Percentiles rank a stretch among this genome's conserved stretches.
These are phyloP conservation scores for Luperina nickerlii DNA, from an alignment of 2,888 invertebrate species.

Conservation along the genomic window DNA sequence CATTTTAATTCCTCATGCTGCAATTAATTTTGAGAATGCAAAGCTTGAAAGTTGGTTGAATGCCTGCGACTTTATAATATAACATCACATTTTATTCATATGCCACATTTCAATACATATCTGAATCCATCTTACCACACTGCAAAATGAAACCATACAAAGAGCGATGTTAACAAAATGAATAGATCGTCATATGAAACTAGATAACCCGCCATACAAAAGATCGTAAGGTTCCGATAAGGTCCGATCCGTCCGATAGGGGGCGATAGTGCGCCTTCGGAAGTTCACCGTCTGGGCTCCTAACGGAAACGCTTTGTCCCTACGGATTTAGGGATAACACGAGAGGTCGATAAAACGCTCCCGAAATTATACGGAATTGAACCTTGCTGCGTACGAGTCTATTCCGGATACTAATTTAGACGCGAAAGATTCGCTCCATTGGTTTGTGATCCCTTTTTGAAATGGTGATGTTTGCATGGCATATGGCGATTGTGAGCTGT, in stretches of 20 bases:
- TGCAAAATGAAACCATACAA: slow-evolving; percentile 58
- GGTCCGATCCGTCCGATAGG: slow-evolving; percentile 60
- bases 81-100: not conserved
- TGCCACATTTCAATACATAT: slow-evolving; percentile 8
- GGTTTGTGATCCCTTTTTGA: slow-evolving; percentile 52
- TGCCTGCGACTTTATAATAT: not conserved
- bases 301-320: slow-evolving; percentile 83
- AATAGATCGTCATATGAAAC: slow-evolving; percentile 66
- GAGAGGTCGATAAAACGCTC: slow-evolving; percentile 66
- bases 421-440: slow-evolving; percentile 57
- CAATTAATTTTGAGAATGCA: not conserved
- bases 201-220: slow-evolving; percentile 65
- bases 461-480: slow-evolving; percentile 29
- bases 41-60: not conserved
- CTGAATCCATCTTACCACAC: slow-evolving; percentile 31
- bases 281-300: slow-evolving; percentile 73
- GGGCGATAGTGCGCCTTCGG: slow-evolving; percentile 79
- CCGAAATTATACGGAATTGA: slow-evolving; percentile 65
- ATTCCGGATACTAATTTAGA: slow-evolving; percentile 66
- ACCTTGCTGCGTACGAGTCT: slow-evolving; percentile 67
- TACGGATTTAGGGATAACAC: slow-evolving; percentile 69
- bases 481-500: slow-evolving; percentile 7
- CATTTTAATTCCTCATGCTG: not conserved
- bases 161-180: slow-evolving; percentile 61
- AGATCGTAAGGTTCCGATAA: slow-evolving; percentile 71